A percentile compares a stretch with the other conserved stretches of the same genome.
Evolutionary conservation across 2,888 invertebrate genomes (phyloP).

Genomic region (Lumbricus terrestris): DNA sequence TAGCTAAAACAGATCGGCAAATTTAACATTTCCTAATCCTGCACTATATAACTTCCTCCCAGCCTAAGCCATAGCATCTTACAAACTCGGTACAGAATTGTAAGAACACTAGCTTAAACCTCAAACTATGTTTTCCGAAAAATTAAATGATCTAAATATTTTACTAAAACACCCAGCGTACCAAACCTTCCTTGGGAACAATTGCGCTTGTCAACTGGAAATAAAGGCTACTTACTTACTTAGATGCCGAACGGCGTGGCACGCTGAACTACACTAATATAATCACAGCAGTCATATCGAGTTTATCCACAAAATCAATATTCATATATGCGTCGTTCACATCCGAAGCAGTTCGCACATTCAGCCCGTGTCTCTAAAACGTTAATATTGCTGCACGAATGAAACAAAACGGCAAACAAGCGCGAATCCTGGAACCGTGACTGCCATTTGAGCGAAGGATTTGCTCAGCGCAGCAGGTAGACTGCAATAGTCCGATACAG

Average conservation of each 20-base stretch:
- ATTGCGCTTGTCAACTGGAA: too few relatives aligned
- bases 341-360: background rate
- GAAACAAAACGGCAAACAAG: background rate
- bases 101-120: background rate
- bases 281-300: background rate
- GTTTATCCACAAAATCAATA: background rate
- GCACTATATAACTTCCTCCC: too few relatives aligned
- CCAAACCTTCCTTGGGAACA: background rate
- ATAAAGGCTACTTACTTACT: too few relatives aligned
- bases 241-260: background rate
- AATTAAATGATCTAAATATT: background rate
- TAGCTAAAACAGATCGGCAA: too few relatives aligned
- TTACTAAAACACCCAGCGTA: background rate
- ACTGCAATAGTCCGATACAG: background rate
- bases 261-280: background rate
- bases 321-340: background rate
- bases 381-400: background rate
- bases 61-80: too few relatives aligned
- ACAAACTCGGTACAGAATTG: background rate
- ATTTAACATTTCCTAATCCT: too few relatives aligned
- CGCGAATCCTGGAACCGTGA: background rate
- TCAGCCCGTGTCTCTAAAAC: background rate
- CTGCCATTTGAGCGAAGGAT: background rate
- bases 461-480: background rate
- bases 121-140: background rate